Evolutionary conservation across 2,797 vertebrate species (phyloP), one percentile per base, ranked within the genome.

Genomic region (Coregonus sp.): DNA sequence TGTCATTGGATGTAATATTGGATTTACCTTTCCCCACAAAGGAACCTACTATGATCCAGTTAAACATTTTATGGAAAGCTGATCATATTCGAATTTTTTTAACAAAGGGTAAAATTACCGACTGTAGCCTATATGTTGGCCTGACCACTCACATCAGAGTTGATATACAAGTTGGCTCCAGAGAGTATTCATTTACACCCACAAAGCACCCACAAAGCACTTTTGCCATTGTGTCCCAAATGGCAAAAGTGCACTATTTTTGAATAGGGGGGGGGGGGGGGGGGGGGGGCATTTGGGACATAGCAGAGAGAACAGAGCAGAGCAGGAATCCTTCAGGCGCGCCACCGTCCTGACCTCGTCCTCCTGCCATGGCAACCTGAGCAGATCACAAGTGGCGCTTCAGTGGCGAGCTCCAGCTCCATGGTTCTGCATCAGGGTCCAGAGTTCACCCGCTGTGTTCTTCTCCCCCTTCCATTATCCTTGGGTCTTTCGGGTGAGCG

Each of bases 391-490:
- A 87, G 86, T 84, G 84, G 82, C 82, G 76, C 86, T 88, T 80
- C 76, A 88, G 78, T 66, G 37, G 11, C 4, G 37, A 66, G 63
- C 63, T 74, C 56, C 56, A 59, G 77, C 75, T 81, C 71, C 88
- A 88, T 81, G 84, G 75, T 80, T 72, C 72, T 79, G 82, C 85
- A 87, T 87, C 75, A 79, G 71, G 74, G 84, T 87, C 77, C 75
- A 89, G 80, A 82, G 20, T 59, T 89, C 86, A 83, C 70, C 63
- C 52, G 51, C 1, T 70, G 68, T 75, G 50, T 37, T 73, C 37
- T 18, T 11, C 65, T 81, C 82, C 70, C 35, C n/a, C 84, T 78
- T 89, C 86, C 88, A 90, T 89, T 85, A 89, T 87, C 86, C 50
- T 1, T 33, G 72, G 78, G 81, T 87, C 81, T 80, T 75, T 0